A percentile compares a stretch with the other conserved stretches of the same genome.
phyloP scores from a whole-genome alignment of 2,797 vertebrate species.

The Siniperca scherzeri region DNA sequence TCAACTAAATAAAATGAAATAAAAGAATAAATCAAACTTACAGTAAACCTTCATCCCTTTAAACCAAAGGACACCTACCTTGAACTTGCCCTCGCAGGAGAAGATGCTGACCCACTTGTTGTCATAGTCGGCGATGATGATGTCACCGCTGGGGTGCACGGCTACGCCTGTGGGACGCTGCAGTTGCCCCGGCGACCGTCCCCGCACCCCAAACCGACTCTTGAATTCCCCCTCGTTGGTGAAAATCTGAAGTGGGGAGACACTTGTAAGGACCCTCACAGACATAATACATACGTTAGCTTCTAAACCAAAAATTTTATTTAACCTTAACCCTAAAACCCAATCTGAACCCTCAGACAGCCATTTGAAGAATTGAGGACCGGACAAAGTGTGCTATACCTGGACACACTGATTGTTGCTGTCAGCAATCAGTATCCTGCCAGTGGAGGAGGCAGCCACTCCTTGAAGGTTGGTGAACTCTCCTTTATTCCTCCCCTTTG shows the following conservation, averaged over 20 bases:
- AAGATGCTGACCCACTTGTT: constrained; percentile 99
- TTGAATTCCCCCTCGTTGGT: constrained; percentile 97
- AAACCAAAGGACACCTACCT: constrained; percentile 81
- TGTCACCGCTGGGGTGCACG: constrained; percentile 96
- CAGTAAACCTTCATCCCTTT: not conserved
- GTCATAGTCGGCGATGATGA: constrained; percentile 98
- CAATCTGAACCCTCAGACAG: not conserved
- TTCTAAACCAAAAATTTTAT: not conserved
- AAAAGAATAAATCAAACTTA: too few species aligned
- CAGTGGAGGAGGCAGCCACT: constrained; percentile 92
- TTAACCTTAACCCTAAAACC: too few species aligned
- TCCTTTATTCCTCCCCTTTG: constrained; percentile 98
- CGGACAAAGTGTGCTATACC: constrained; percentile 77
- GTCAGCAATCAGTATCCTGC: constrained; percentile 96
- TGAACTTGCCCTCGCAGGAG: constrained; percentile 96
- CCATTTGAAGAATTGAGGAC: not conserved
- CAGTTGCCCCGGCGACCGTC: constrained; percentile 94
- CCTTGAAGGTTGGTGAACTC: constrained; percentile 99
- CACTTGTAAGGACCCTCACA: not conserved
- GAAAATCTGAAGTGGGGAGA: constrained; percentile 88
- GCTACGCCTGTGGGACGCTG: constrained; percentile 97
- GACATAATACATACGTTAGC: rapidly evolving
- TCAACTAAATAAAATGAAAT: not conserved
- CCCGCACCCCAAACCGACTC: constrained; percentile 95
- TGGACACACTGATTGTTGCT: constrained; percentile 99